Base-by-base conservation (phyloP, 1,140 invertebrate genomes). In the Vanessa atalanta region DNA sequence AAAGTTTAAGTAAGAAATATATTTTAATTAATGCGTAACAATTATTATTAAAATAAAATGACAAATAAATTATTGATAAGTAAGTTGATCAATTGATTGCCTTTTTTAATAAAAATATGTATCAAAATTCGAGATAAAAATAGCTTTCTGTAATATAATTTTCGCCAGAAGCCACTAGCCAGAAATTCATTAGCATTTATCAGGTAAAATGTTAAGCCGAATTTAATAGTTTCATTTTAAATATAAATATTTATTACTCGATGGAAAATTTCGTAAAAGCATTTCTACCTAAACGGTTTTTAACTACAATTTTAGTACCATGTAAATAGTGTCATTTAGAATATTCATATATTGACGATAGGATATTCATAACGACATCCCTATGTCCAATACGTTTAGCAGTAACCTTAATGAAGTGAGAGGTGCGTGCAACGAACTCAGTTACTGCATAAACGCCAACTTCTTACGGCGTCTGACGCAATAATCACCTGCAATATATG, bases 401-500 rank as follows among this genome's bases (percentile, higher is more conserved):
- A 72, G 69, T 78, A 80, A 68, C 80, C 80, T 81, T 82, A 76
- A 66, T 79, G 72, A 81, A 88, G 83, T 85, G 82, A 83, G 81
- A 85, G 86, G 84, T 78, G 77, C 77, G 73, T 76, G 68, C 75
- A 75, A 75, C 69, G 72, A 74, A 75, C 73, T 20, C 71, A 74
- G 73, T 71, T 65, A 51, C 65, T 69, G 68, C 75, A 75, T 72
- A 70, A 74, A 73, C 67, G 72, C 68, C 75, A 70, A 77, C 75
- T 48, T 78, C 77, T 83, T 84, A 84, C 81, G 72, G 75, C 75
- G 77, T 76, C 79, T 88, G 86, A 86, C 84, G 86, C 86, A 89
- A 88, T 79, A 78, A 57, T 76, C 84, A 86, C 82, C 83, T 88
- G 83, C 79, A 80, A 75, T 84, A 83, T 84, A 82, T 83, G 82